These are phyloP conservation scores for Lordiphosa clarofinis DNA, from an alignment of 1,140 invertebrate genomes.

Conservation along the genomic window DNA sequence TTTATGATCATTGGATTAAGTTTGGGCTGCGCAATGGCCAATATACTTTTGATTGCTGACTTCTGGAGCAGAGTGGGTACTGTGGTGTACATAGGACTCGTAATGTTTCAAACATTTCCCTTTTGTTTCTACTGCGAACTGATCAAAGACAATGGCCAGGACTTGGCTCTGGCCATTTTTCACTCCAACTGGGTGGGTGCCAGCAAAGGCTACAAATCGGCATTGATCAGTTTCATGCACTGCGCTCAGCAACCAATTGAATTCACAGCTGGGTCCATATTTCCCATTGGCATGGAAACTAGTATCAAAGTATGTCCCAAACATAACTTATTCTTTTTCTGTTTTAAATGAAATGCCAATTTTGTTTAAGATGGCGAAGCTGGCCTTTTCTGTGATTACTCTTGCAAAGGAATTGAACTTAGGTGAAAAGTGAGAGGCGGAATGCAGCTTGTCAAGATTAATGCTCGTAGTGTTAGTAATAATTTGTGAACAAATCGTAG, in stretches of 20 bases:
- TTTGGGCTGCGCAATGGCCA: slow-evolving; percentile 27
- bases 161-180: no score
- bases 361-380: no score
- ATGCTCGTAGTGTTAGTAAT: no score
- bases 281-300: slow-evolving; percentile 29
- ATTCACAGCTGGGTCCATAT: slow-evolving; percentile 42
- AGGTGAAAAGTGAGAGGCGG: slow-evolving; percentile 7
- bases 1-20: slow-evolving; percentile 30
- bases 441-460: no score
- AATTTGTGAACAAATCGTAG: no score
- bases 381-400: no score
- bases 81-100: slow-evolving; percentile 5
- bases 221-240: no score
- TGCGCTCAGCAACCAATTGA: slow-evolving; percentile 23
- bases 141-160: slow-evolving; percentile 25
- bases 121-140: slow-evolving; percentile 44
- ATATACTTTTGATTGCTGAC: slow-evolving; percentile 38
- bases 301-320: slow-evolving; percentile 33
- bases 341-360: no score
- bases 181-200: no score
- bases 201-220: no score
- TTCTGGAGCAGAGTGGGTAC: slow-evolving; percentile 17
- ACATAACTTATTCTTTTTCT: no score
- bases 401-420: no score
- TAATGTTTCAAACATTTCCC: slow-evolving; percentile 41